phyloP scores from a whole-genome alignment of 2,888 invertebrate genomes.

The Rugalucina vietnamica region DNA sequence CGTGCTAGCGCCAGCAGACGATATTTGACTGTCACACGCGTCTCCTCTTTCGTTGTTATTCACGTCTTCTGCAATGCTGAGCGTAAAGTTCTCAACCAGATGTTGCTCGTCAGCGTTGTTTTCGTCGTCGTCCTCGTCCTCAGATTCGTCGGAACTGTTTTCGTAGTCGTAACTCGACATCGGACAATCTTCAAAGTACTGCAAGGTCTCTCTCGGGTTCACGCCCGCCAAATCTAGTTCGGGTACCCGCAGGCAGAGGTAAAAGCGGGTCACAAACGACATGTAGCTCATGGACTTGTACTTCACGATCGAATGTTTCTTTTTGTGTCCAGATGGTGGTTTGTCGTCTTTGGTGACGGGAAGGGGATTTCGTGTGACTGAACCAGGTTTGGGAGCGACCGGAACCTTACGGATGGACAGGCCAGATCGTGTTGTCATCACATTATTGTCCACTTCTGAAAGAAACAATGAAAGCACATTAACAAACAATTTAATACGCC shows the following conservation, averaged over 20 bases:
- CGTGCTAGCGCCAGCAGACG: background rate
- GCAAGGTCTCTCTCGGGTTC: slow-evolving; percentile 55
- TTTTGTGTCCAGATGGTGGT: slow-evolving; percentile 9
- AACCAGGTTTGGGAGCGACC: slow-evolving; percentile 62
- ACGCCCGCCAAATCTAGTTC: slow-evolving; percentile 65
- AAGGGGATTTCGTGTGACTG: slow-evolving; percentile 7
- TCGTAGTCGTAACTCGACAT: slow-evolving; percentile 31
- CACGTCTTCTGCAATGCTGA: slow-evolving; percentile 39
- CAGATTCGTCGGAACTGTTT: slow-evolving; percentile 6
- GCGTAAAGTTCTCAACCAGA: slow-evolving; percentile 32
- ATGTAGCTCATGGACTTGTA: slow-evolving; percentile 71
- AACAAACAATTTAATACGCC: too few relatives aligned
- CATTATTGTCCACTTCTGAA: slow-evolving; percentile 70
- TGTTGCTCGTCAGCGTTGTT: slow-evolving; percentile 1
- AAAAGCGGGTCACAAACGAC: slow-evolving; percentile 76
- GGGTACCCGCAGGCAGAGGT: slow-evolving; percentile 67
- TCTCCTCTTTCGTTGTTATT: slow-evolving; percentile 38
- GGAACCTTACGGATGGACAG: slow-evolving; percentile 72
- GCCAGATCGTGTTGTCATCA: slow-evolving; percentile 79
- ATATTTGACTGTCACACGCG: background rate
- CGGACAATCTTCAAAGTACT: slow-evolving; percentile 40
- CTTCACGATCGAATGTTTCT: slow-evolving; percentile 39
- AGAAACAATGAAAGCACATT: background rate
- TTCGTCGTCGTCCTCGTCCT: slow-evolving; percentile 13
- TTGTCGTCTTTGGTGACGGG: slow-evolving; percentile 4